Base-by-base conservation (phyloP, 2,797 vertebrate genomes). In the Sorex maritimensis region DNA sequence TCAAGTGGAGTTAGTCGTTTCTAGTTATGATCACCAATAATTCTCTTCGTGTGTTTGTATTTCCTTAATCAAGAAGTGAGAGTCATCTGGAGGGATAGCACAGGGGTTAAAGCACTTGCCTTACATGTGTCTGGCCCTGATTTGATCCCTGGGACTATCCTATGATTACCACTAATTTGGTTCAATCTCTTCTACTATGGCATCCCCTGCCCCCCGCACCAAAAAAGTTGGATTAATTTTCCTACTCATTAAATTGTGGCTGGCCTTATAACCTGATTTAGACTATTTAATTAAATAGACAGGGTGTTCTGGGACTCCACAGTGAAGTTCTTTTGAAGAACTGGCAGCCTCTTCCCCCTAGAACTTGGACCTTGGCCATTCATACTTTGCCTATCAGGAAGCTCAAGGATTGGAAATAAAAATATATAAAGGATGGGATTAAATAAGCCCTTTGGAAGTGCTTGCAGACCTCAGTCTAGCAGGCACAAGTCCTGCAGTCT, bases 11-110 rank as follows among this genome's bases (percentile, higher is more conserved):
- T 68, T 61, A 26, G 5, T 67, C 12, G 13, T 67, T 46, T 77
- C 28, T 10, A 65, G 1, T 44, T 49, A 24, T 0, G n/a, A 34
- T 9, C n/a, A 10, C 4, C 26, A 61, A 1, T 6, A 7, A n/a
- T 77, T 75, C 46, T 13, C 30, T 49, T 4, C 34, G 8, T n/a
- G 12, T 24, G 71, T 11, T 21, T 49, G 13, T 46, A 3, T 6
- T 9, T 63, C 67, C 23, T 68, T 34, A 63, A 69, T 44, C 10
- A 49, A 85, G n/a, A 77, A 10, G 17, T n/a, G 38, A 28, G 10
- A 8, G 52, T 23, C 26, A 0, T 4, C 58, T 21, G 58, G 6
- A 19, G 58, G 6, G 58, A 61, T 19, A 61, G 58, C 58, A 23
- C 19, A 61, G 58, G 58, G 58, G 15, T 61, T 61, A 61, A 61